Conservation (phyloP, 2,888 invertebrate species). For the Plebejus melissa region DNA sequence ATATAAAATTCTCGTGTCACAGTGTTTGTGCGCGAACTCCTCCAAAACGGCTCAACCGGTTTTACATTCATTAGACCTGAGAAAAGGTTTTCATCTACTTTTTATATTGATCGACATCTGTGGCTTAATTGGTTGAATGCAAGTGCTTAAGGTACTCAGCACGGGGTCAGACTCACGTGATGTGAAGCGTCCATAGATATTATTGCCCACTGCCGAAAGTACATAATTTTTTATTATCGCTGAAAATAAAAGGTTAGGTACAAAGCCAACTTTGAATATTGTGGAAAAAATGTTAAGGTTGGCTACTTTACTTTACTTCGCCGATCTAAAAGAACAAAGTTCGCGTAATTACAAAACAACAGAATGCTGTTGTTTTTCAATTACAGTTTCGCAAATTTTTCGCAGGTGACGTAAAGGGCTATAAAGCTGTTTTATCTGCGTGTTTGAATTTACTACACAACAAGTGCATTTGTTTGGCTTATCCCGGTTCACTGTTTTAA, state of each 20-base stretch:
- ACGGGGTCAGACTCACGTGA: too few relatives aligned
- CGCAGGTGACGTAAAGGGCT: background rate
- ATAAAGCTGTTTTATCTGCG: background rate
- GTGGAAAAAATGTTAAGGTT: background rate
- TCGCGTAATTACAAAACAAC: background rate
- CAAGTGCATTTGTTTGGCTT: slow-evolving; percentile 15
- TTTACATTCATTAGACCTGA: too few relatives aligned
- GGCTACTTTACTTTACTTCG: background rate
- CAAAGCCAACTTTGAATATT: background rate
- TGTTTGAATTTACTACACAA: background rate
- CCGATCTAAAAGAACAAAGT: background rate
- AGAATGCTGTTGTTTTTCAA: background rate
- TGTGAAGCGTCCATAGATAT: too few relatives aligned
- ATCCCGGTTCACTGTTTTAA: background rate
- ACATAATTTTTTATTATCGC: too few relatives aligned
- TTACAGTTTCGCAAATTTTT: background rate
- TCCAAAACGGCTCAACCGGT: too few relatives aligned
- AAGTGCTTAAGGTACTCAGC: too few relatives aligned
- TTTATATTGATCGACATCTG: too few relatives aligned
- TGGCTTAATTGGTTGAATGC: too few relatives aligned
- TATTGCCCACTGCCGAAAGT: too few relatives aligned
- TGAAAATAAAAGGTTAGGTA: background rate
- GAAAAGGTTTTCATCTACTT: too few relatives aligned
- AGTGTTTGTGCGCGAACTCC: too few relatives aligned
- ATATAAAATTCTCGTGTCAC: too few relatives aligned